Percentiles rank a stretch among this genome's conserved stretches.
These are phyloP conservation scores for Manis javanica DNA, from an alignment of 2,797 vertebrate genomes.

Conservation along the genomic window DNA sequence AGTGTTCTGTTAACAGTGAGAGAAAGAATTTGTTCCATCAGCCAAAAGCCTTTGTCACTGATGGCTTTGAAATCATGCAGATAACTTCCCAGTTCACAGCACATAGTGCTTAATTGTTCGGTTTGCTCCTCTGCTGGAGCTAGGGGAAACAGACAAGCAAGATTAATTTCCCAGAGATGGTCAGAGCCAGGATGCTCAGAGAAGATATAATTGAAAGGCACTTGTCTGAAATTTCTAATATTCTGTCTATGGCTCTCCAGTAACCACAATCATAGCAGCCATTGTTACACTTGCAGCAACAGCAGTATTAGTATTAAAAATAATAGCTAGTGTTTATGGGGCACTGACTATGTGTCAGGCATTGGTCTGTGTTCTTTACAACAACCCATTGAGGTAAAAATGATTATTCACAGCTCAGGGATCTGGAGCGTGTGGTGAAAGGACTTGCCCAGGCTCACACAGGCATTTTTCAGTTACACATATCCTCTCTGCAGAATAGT, in stretches of 20 bases:
- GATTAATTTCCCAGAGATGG: not conserved
- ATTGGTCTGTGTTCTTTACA: not conserved
- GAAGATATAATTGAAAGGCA: not conserved
- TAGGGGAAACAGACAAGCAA: not conserved
- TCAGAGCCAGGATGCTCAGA: not conserved
- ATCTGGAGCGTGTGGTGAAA: not conserved
- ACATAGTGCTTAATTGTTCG: not conserved
- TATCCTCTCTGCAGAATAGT: not conserved
- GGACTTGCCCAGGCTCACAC: not conserved
- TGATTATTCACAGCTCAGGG: not conserved
- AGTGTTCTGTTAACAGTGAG: not conserved
- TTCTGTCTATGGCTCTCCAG: not conserved
- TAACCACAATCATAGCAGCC: not conserved
- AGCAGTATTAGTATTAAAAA: not conserved
- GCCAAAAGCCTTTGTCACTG: not conserved
- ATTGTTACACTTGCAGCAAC: not conserved
- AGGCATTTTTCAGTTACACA: not conserved
- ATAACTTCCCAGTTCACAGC: not conserved
- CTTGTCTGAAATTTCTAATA: not conserved
- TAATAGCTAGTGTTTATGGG: not conserved
- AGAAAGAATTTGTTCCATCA: not conserved
- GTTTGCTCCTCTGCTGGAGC: not conserved
- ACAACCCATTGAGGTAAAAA: not conserved
- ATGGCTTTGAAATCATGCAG: not conserved
- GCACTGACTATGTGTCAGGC: not conserved